phyloP scores from a whole-genome alignment of 2,888 invertebrate genomes.

The Diaphora mendica region DNA sequence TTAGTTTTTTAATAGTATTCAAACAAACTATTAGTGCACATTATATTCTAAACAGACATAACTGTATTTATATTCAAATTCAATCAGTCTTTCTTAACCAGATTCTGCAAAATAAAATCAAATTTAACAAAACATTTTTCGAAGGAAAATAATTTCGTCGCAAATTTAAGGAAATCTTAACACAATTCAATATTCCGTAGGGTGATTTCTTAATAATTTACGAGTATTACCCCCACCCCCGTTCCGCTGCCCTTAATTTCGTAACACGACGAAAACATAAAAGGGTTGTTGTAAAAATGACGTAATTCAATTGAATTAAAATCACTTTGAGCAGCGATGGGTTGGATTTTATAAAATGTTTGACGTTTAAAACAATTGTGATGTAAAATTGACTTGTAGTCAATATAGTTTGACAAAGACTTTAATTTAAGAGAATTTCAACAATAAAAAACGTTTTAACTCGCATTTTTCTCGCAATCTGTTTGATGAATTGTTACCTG shows the following conservation, averaged over 20 bases:
- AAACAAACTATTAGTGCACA: not conserved
- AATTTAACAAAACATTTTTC: conserved; percentile 31
- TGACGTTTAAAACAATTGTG: conserved; percentile 21
- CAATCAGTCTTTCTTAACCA: not conserved
- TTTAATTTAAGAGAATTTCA: not conserved
- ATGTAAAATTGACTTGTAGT: conserved; percentile 14
- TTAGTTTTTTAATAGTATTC: not conserved
- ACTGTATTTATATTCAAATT: not conserved
- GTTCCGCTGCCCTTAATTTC: conserved; percentile 52
- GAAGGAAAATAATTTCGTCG: conserved; percentile 34
- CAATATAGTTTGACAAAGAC: not conserved
- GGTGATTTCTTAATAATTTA: conserved; percentile 53
- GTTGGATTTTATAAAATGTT: conserved; percentile 22
- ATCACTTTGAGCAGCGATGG: conserved; percentile 32
- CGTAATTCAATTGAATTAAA: conserved; percentile 50
- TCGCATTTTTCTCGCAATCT: no score
- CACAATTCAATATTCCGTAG: conserved; percentile 46
- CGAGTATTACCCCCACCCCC: conserved; percentile 43
- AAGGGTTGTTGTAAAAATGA: conserved; percentile 53
- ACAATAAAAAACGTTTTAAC: not conserved
- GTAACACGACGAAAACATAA: conserved; percentile 58
- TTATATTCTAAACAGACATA: not conserved
- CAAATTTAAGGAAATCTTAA: conserved; percentile 34
- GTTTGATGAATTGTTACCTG: no score
- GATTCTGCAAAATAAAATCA: conserved; percentile 21